Conservation (phyloP, 1,140 invertebrate genomes). For the Neoseiulus cucumeris region DNA sequence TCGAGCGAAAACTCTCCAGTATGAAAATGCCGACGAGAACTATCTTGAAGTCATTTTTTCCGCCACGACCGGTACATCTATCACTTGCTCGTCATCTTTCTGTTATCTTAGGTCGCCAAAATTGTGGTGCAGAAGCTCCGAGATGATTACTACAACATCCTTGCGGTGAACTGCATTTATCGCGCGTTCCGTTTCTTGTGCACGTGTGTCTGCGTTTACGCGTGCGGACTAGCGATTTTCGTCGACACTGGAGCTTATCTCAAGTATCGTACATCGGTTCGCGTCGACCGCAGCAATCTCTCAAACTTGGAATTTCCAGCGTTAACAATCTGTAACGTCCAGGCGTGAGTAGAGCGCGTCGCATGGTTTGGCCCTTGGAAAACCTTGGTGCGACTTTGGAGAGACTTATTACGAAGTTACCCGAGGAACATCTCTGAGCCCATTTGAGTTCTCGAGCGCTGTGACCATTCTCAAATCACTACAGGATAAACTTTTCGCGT, state of each 20-base stretch:
- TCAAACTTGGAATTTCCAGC: background rate
- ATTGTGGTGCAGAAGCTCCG: background rate
- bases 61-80: too few relatives aligned
- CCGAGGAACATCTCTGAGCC: too few relatives aligned
- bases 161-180: background rate
- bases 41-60: background rate
- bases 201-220: background rate
- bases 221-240: background rate
- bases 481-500: constrained; percentile 3
- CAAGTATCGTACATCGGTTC: background rate
- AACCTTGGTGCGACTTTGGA: too few relatives aligned
- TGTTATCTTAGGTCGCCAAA: background rate
- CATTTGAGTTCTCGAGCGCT: too few relatives aligned
- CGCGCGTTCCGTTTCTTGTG: background rate
- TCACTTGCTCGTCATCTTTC: too few relatives aligned
- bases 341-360: background rate
- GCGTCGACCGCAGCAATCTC: background rate
- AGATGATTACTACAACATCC: background rate
- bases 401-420: too few relatives aligned
- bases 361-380: too few relatives aligned
- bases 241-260: background rate
- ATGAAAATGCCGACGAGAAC: background rate
- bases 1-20: background rate
- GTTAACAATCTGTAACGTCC: background rate
- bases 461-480: too few relatives aligned